These are phyloP conservation scores for Ctenochaetus hawaiiensis DNA, from an alignment of 2,797 vertebrate genomes.

Conservation along the genomic window DNA sequence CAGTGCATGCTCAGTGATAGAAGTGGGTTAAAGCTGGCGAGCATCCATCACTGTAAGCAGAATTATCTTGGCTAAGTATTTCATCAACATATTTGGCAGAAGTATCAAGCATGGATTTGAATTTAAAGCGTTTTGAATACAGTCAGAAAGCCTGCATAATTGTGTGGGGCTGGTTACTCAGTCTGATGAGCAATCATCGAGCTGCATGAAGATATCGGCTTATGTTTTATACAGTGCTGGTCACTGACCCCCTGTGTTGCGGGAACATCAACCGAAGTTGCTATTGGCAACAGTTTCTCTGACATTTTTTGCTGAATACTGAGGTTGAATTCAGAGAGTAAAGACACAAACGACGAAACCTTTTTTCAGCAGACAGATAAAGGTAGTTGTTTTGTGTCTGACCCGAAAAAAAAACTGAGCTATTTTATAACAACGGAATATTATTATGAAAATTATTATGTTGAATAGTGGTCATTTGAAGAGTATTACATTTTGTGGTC, in stretches of 20 bases:
- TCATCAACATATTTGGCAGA: slow-evolving; percentile 62
- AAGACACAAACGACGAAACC: neutral
- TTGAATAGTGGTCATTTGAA: neutral
- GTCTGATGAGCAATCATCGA: slow-evolving; percentile 39
- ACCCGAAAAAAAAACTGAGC: neutral
- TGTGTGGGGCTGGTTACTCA: slow-evolving; percentile 39
- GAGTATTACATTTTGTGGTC: neutral
- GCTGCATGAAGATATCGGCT: slow-evolving; percentile 3
- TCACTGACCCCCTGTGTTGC: neutral
- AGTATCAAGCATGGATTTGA: slow-evolving; percentile 54
- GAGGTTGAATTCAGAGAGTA: neutral
- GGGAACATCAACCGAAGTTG: neutral
- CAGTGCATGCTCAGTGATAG: slow-evolving; percentile 8
- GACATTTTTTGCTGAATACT: neutral
- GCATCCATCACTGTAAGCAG: slow-evolving; percentile 47
- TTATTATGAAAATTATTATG: neutral
- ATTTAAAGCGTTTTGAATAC: slow-evolving; percentile 58
- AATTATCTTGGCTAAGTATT: slow-evolving; percentile 46
- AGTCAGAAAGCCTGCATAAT: slow-evolving; percentile 45
- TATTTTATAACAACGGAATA: neutral
- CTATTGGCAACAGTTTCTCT: neutral
- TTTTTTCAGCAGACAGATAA: slow-evolving; percentile 1
- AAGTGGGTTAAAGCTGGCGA: slow-evolving; percentile 37
- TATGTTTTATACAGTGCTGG: neutral
- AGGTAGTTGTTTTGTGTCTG: neutral